A percentile compares a stretch with the other conserved stretches of the same genome.
Conservation (phyloP, 2,797 vertebrate genomes). For the Tympanoctomys barrerae region DNA sequence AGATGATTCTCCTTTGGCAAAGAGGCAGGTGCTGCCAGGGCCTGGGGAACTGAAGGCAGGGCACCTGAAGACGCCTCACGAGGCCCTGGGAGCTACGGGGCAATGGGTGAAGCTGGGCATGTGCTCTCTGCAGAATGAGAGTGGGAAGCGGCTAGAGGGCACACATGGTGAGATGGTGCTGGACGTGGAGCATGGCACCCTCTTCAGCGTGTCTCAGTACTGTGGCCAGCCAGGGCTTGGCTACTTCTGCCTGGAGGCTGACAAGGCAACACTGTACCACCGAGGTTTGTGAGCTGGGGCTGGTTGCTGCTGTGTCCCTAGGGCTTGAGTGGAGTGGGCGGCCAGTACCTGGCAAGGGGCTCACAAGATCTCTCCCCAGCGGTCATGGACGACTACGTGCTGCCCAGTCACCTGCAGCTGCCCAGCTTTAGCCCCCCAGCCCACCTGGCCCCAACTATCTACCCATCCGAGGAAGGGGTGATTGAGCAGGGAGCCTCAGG, state of each 20-base stretch:
- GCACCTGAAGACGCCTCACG: neutral
- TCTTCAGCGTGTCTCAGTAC: slow-evolving; percentile 95
- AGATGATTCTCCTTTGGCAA: neutral
- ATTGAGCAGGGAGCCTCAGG: slow-evolving; percentile 87
- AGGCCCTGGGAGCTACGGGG: fast-evolving
- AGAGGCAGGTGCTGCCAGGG: neutral
- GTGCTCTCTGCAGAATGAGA: slow-evolving; percentile 84
- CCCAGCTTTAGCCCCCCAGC: slow-evolving; percentile 90
- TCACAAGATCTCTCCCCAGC: slow-evolving; percentile 86
- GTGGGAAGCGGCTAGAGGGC: slow-evolving; percentile 87
- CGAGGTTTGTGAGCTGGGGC: slow-evolving; percentile 88
- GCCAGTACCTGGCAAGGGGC: neutral
- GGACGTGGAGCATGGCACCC: slow-evolving; percentile 93
- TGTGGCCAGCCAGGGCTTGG: slow-evolving; percentile 93
- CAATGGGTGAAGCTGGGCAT: neutral
- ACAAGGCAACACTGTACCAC: slow-evolving; percentile 92
- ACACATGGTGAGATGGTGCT: slow-evolving; percentile 93
- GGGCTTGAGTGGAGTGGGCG: neutral
- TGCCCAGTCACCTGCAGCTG: slow-evolving; percentile 91
- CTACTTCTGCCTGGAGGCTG: slow-evolving; percentile 94
- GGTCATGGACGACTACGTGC: slow-evolving; percentile 89
- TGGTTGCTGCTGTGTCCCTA: neutral
- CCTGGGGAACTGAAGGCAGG: neutral
- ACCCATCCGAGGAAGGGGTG: slow-evolving; percentile 93
- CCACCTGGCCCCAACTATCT: slow-evolving; percentile 93